A percentile compares a stretch with the other conserved stretches of the same genome.
phyloP scores from a whole-genome alignment of 2,113 vertebrate genomes.

The Limanda limanda region DNA sequence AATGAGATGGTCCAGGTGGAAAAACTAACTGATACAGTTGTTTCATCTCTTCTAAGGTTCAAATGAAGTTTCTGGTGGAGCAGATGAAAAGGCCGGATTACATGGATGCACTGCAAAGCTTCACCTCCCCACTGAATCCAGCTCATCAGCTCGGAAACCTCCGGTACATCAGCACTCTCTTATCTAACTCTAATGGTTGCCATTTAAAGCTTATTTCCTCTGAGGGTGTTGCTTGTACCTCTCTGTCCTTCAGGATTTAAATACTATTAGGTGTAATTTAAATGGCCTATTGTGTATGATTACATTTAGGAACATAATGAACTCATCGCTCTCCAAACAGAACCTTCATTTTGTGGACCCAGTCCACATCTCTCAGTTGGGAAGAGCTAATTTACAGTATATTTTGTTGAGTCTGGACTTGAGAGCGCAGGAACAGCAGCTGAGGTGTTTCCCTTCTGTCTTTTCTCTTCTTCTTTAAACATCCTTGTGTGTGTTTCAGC shows the following conservation, averaged over 20 bases:
- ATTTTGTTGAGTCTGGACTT: not conserved
- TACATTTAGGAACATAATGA: not conserved
- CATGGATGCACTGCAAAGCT: conserved; percentile 97
- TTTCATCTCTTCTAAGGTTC: conserved; percentile 84
- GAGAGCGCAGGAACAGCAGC: not conserved
- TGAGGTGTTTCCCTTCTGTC: not conserved
- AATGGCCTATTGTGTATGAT: not conserved
- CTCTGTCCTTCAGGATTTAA: not conserved
- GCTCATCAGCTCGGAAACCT: conserved; percentile 97
- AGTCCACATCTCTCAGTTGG: not conserved
- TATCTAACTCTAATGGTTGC: conserved; percentile 8
- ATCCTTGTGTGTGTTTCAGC: conserved; percentile 76
- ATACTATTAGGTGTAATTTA: not conserved
- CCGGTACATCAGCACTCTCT: conserved; percentile 78
- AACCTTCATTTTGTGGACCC: not conserved
- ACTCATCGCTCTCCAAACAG: not conserved
- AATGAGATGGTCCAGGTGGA: not conserved
- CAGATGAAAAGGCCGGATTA: conserved; percentile 98
- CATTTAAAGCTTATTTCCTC: conserved; percentile 18
- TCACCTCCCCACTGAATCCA: conserved; percentile 96
- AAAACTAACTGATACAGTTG: not conserved
- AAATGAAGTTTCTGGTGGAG: conserved; percentile 99
- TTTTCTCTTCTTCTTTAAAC: not conserved
- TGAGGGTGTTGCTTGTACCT: conserved; percentile 10
- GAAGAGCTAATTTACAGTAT: not conserved